phyloP scores from a whole-genome alignment of 2,113 vertebrate species.

The Butastur rufipennis region DNA sequence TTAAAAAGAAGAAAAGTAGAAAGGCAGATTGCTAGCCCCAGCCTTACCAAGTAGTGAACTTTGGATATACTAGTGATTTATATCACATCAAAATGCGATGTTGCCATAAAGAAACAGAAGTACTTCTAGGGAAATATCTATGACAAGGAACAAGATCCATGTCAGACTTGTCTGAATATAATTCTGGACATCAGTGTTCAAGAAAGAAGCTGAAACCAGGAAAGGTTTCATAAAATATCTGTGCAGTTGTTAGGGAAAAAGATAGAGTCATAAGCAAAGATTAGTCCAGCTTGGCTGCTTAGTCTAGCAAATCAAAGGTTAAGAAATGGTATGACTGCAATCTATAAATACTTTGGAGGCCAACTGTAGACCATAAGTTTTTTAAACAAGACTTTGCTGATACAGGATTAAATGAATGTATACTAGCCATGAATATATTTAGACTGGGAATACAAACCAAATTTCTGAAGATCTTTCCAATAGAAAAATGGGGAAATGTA shows the following conservation, averaged over 20 bases:
- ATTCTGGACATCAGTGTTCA: not conserved
- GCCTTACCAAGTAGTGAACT: not conserved
- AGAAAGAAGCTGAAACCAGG: not conserved
- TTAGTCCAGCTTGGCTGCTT: not conserved
- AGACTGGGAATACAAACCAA: too few relatives aligned
- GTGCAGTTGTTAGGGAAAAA: not conserved
- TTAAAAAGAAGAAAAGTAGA: not conserved
- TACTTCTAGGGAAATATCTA: not conserved
- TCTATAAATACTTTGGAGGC: not conserved
- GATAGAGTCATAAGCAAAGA: not conserved
- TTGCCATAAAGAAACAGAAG: not conserved
- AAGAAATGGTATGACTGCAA: not conserved
- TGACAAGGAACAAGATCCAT: not conserved
- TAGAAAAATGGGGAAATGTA: accelerated
- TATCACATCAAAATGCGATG: not conserved
- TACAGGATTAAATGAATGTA: not conserved
- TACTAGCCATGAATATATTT: not conserved
- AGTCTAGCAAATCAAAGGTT: not conserved
- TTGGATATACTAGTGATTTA: not conserved
- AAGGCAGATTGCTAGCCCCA: not conserved
- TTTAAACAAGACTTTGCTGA: not conserved
- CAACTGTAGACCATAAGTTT: not conserved
- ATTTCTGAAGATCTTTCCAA: not conserved
- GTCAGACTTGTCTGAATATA: not conserved
- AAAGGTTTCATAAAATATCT: not conserved